These are phyloP conservation scores for Nasonia vitripennis DNA, from an alignment of 1,140 invertebrate species.

Conservation along the genomic window DNA sequence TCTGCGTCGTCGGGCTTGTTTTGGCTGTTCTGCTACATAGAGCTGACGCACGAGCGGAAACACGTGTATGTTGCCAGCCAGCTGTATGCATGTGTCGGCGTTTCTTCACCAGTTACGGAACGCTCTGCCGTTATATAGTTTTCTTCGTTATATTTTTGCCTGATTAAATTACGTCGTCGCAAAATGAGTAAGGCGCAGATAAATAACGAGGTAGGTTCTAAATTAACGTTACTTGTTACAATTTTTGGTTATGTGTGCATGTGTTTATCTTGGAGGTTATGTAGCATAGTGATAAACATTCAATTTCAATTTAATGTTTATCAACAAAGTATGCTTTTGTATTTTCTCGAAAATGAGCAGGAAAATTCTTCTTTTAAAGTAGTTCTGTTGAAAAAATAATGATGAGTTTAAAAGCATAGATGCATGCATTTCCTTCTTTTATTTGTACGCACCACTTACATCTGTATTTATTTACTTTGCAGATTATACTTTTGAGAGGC, in stretches of 20 bases:
- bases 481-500: conserved; percentile 68
- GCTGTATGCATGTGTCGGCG: background rate
- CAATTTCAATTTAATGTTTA: background rate
- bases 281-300: background rate
- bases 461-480: conserved; percentile 47
- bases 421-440: background rate
- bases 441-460: background rate
- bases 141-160: background rate
- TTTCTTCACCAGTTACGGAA: no score
- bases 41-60: conserved; percentile 1
- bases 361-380: background rate
- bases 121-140: background rate
- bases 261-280: background rate
- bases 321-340: background rate
- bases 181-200: conserved; percentile 60
- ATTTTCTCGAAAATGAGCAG: background rate
- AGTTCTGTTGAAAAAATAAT: background rate
- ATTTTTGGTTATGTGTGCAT: background rate
- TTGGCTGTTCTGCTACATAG: conserved; percentile 27
- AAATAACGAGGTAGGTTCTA: conserved; percentile 64
- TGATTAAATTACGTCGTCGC: background rate
- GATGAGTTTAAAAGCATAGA: background rate
- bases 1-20: background rate
- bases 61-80: background rate
- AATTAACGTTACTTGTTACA: background rate